phyloP scores from a whole-genome alignment of 92 coral and sea anemone species.

The Muricea muricata region DNA sequence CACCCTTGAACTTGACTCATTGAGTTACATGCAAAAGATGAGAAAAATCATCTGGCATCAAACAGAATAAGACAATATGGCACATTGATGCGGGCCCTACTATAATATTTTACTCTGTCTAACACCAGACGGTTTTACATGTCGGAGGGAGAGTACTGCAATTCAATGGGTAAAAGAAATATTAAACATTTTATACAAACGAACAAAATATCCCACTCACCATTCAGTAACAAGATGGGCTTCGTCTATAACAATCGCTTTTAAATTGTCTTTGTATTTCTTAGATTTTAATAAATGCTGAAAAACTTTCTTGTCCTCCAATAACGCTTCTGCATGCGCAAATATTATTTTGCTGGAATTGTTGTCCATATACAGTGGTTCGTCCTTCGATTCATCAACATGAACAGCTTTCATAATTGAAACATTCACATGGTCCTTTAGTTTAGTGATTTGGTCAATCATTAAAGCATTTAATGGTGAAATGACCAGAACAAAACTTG shows the following conservation, averaged over 20 bases:
- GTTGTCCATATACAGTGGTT: neutral
- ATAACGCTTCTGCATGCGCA: neutral
- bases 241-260: constrained; percentile 59
- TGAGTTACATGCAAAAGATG: no score
- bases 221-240: constrained; percentile 54
- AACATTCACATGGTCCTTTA: neutral
- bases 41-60: no score
- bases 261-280: neutral
- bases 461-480: constrained; percentile 60
- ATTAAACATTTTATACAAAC: neutral
- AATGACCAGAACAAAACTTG: constrained; percentile 10
- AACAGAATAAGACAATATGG: no score
- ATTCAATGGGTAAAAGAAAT: neutral
- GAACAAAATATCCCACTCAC: neutral
- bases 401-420: neutral
- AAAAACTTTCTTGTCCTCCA: neutral
- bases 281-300: neutral
- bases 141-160: no score
- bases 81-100: no score
- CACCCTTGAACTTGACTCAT: no score
- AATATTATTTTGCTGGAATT: neutral
- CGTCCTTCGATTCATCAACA: neutral
- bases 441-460: constrained; percentile 36
- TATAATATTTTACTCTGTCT: no score
- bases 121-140: neutral